Percentiles rank a stretch among this genome's conserved stretches.
Conservation (phyloP, 2,888 invertebrate genomes). For the Papilio demoleus region DNA sequence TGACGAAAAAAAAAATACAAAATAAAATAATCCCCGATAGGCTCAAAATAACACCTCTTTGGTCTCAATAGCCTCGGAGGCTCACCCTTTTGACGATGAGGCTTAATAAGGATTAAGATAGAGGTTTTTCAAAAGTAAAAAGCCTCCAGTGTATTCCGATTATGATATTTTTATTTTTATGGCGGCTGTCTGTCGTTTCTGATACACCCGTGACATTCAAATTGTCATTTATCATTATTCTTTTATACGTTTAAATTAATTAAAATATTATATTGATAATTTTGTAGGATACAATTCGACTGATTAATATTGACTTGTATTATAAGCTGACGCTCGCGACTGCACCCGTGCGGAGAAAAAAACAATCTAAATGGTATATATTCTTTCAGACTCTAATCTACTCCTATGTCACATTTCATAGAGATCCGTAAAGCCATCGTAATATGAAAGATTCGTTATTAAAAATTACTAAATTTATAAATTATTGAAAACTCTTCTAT, state of each 20-base stretch:
- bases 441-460: too few species aligned
- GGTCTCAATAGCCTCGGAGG: slow-evolving; percentile 62
- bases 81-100: slow-evolving; percentile 70
- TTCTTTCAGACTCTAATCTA: too few species aligned
- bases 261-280: slow-evolving; percentile 26
- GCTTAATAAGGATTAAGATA: slow-evolving; percentile 82
- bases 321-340: too few species aligned
- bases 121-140: slow-evolving; percentile 76
- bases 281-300: neutral
- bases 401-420: too few species aligned
- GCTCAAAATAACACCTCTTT: slow-evolving; percentile 76
- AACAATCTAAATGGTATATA: too few species aligned
- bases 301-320: neutral
- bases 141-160: slow-evolving; percentile 75
- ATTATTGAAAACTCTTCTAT: too few species aligned
- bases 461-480: too few species aligned
- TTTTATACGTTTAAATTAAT: slow-evolving; percentile 37
- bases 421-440: too few species aligned
- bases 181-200: slow-evolving; percentile 50
- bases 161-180: slow-evolving; percentile 49
- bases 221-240: slow-evolving; percentile 45
- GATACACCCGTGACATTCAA: slow-evolving; percentile 54
- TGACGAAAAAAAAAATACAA: slow-evolving; percentile 52
- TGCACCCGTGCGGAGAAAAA: too few species aligned
- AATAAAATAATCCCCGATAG: slow-evolving; percentile 69